These are phyloP conservation scores for Perca schrenkii DNA, from an alignment of 2,113 vertebrate species.

Conservation along the genomic window DNA sequence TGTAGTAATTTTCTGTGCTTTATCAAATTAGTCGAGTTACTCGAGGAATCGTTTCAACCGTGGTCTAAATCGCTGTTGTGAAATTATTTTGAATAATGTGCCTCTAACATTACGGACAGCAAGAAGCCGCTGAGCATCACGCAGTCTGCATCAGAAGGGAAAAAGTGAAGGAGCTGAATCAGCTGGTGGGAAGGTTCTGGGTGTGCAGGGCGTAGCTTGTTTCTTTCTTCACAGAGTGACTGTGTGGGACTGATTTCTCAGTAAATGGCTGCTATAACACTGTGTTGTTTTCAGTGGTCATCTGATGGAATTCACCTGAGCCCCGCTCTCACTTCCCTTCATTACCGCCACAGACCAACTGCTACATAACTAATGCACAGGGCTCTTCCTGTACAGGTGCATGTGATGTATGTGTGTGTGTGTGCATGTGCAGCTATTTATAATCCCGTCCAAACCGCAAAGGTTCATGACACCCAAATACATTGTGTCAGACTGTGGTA, in stretches of 20 bases:
- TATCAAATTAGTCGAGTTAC: too few relatives aligned
- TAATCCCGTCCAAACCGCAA: constrained; percentile 53
- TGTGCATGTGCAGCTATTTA: constrained; percentile 54
- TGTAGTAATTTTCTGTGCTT: too few relatives aligned
- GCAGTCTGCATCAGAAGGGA: background rate
- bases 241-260: constrained; percentile 39
- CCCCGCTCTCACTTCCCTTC: constrained; percentile 70
- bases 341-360: constrained; percentile 49
- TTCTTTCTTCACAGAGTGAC: background rate
- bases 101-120: background rate
- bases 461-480: constrained; percentile 49
- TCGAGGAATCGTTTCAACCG: too few relatives aligned
- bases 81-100: background rate
- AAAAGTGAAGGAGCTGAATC: constrained; percentile 6
- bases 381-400: constrained; percentile 77
- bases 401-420: constrained; percentile 29
- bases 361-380: constrained; percentile 55
- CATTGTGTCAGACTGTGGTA: constrained; percentile 39
- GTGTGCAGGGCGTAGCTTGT: background rate
- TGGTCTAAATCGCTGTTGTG: background rate
- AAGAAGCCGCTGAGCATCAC: background rate
- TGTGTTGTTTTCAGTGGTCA: constrained; percentile 51
- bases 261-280: constrained; percentile 33
- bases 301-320: constrained; percentile 69
- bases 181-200: background rate